Percentiles rank a stretch among this genome's conserved stretches.
Conservation (phyloP, 2,113 vertebrate genomes). For the Mionectes macconnelli region DNA sequence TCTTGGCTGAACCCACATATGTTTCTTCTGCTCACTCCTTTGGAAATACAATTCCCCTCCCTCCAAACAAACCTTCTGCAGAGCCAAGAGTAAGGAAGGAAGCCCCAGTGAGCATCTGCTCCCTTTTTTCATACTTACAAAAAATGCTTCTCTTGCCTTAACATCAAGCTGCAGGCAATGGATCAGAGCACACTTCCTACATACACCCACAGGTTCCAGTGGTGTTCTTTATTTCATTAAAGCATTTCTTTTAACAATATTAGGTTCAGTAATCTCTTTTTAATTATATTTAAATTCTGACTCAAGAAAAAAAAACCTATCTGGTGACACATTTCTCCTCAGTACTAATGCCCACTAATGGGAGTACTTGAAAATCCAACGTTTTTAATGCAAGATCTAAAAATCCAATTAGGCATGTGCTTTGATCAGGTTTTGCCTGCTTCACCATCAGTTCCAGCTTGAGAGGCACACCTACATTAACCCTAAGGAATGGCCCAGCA, state of each 20-base stretch:
- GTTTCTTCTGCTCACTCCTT: not conserved
- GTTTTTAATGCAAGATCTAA: not conserved
- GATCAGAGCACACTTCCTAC: not conserved
- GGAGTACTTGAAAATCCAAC: not conserved
- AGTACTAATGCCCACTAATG: not conserved
- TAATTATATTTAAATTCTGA: constrained; percentile 10
- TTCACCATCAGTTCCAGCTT: not conserved
- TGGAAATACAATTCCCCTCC: not conserved
- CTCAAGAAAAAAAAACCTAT: not conserved
- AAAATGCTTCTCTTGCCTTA: not conserved
- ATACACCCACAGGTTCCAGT: not conserved
- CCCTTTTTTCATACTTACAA: not conserved
- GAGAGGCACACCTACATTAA: not conserved
- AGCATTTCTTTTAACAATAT: not conserved
- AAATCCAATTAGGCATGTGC: not conserved
- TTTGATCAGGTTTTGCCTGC: not conserved
- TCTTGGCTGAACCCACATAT: not conserved
- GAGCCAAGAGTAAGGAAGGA: not conserved
- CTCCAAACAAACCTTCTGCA: not conserved
- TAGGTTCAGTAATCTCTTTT: not conserved
- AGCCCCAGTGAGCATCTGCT: not conserved
- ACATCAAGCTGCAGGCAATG: not conserved
- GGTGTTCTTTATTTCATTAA: not conserved
- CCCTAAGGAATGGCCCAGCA: not conserved
- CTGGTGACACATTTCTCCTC: not conserved